phyloP scores from a whole-genome alignment of 2,113 vertebrate species.

The Charadrius vociferus region DNA sequence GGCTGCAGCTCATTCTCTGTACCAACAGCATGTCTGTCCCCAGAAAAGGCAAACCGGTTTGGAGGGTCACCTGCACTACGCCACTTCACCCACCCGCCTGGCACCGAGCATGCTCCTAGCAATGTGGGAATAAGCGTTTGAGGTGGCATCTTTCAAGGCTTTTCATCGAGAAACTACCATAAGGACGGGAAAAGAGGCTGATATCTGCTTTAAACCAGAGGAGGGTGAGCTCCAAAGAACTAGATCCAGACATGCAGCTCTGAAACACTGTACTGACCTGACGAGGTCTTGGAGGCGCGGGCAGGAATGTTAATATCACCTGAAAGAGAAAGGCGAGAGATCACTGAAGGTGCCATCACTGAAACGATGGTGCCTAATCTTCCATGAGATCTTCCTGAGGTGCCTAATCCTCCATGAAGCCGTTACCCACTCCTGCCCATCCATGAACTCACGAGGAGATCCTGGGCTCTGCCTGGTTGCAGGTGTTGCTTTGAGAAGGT shows the following conservation, averaged over 20 bases:
- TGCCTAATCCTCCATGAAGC: neutral
- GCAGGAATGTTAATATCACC: neutral
- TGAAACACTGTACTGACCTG: neutral
- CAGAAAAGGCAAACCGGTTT: neutral
- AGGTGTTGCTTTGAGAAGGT: neutral
- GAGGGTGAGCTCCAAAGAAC: neutral
- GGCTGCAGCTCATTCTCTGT: neutral
- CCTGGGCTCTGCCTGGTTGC: neutral
- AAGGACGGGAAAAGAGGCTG: neutral
- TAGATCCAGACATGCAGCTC: neutral
- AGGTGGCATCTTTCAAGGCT: neutral
- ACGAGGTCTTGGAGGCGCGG: accelerated
- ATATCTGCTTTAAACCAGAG: neutral
- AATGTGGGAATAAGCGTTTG: neutral
- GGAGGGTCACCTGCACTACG: neutral
- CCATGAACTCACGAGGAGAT: neutral
- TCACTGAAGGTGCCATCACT: neutral
- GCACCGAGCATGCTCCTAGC: neutral
- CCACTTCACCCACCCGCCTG: neutral
- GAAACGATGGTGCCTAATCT: neutral
- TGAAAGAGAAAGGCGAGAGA: neutral
- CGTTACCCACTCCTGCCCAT: neutral
- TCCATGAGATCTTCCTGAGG: neutral
- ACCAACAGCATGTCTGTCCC: neutral
- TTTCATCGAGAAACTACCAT: neutral